Evolutionary conservation across 2,113 vertebrate genomes (phyloP), one percentile per base, ranked within the genome.

Genomic region (Dipodomys stephensi): DNA sequence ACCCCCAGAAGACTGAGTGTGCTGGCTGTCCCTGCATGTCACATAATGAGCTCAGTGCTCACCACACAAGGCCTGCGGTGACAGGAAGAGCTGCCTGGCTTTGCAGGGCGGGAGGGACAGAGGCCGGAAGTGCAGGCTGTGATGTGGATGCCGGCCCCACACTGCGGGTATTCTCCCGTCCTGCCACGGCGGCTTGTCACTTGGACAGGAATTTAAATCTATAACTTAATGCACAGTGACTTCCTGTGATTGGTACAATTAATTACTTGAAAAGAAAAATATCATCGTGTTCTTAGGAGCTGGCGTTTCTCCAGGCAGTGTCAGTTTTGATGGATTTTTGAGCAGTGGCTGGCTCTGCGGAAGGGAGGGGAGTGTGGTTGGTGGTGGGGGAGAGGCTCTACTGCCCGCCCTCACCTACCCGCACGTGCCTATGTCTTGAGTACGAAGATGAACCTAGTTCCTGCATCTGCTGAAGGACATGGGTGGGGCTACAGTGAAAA

Each of bases 191-290:
- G 5, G 28, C 89, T 6, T 96, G 85, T 93, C 86, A 87, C 79
- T 88, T 25, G 76, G 86, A 83, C 32, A 32, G 46, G 76, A 88
- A 88, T 88, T 95, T 96, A 25, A 96, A 96, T 88, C 87, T 80
- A 53, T 18, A 82, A 57, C 88, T 88, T 93, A 90, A 92, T 91
- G 89, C 89, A 87, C 73, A 28, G 53, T 84, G 94, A 83, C 90
- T 95, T 92, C 44, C 57, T 46, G 80, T 93, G 95, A 96, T 92
- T 91, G 94, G 72, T 84, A 39, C 91, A 87, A 87, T 96, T 95
- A 73, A 91, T 97, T 95, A 96, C 78, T 83, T 82, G 93, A 82
- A 87, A 92, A 96, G 93, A 94, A 91, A 97, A 93, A 88, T 77
- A 76, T n/a, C 78, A 22, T 3, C 0, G 7, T 25, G 83, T 90